Base-by-base conservation (phyloP, 2,797 vertebrate species). In the Aldrovandia affinis region DNA sequence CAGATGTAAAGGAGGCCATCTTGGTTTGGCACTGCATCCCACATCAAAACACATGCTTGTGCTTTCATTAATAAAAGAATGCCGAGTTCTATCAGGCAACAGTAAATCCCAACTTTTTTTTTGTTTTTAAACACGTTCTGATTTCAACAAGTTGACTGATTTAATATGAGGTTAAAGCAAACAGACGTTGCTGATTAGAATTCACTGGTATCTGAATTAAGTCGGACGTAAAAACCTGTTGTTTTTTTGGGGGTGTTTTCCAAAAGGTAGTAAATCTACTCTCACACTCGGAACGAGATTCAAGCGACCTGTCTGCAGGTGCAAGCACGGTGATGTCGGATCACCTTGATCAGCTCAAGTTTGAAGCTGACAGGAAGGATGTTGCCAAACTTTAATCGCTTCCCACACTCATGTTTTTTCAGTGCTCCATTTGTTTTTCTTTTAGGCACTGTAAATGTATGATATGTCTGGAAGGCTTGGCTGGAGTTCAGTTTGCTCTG, bases 351-450 rank as follows among this genome's bases (percentile, higher is more conserved):
- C 80, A 78, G 57, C 77, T 59, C 85, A 70, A 55, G 65, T 85
- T 87, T 85, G 80, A 83, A 88, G 50, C 82, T 36, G 83, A 50
- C 14, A 18, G 80, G 28, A 83, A 86, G 47, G 59, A 55, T 83
- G 77, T 77, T 87, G 85, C 85, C 88, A 89, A 83, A 88, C 42
- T 73, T 63, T 78, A 85, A 80, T 81, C 77, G 73, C 81, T 87
- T 86, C 84, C 83, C 57, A 7, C 78, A 55, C 70, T 83, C 86
- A 44, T 78, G 80, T 88, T 85, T 88, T 86, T 87, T 78, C 84
- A 81, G 28, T 61, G 77, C 30, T 81, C 65, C 78, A 83, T 86
- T 87, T 83, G 82, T 86, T 84, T 87, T 85, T 55, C 39, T 83
- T 84, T 84, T 42, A 89, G 44, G 50, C 83, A 83, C 61, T n/a